Base-by-base conservation (phyloP, 2,797 vertebrate species). In the Varecia variegata region DNA sequence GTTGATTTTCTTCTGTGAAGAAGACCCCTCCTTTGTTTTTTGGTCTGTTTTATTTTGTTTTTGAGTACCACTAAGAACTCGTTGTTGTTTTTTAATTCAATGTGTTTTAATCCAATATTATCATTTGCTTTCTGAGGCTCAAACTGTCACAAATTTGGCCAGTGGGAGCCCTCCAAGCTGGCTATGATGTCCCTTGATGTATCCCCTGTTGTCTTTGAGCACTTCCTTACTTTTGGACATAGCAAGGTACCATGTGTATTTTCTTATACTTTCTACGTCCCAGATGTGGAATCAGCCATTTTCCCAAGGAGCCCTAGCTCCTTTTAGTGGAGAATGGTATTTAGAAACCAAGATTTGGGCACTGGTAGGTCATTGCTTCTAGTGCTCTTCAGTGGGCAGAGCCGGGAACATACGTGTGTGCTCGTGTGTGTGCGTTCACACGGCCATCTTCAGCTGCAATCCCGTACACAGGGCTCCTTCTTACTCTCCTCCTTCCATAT, bases 381-480 rank as follows among this genome's bases (percentile, higher is more conserved):
- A 32, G 38, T 10, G 32, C 30, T 14, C 21, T 25, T 0, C 17
- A 9, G 76, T 1, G 2, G 12, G 15, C 50, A 70, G 77, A 40
- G 67, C 88, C 35, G 25, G 68, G 60, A 70, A 40, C 17, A 4
- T 58, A 11, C 3, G 54, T 0, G 12, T 58, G 65, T 35, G 14
- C 25, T 0, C 23, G 5, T 7, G 18, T 52, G 5, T 15, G 70
- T 50, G 68, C 8, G 8, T 20, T 73, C 40, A 30, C 40, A 30
- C 4, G 6, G 11, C 58, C 3, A 23, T 52, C 67, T 32, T 65
- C 40, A 11, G n/a, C 68, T 74, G 27, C 84, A 68, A 1, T 18
- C 6, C 14, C 1, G 2, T 5, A 18, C 3, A 7, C 71, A 45
- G 43, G 7, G 0, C 10, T 38, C 40, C 47, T 38, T n/a, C 43